Base-by-base conservation (phyloP, 1,140 invertebrate species). In the Brachionus plicatilis region DNA sequence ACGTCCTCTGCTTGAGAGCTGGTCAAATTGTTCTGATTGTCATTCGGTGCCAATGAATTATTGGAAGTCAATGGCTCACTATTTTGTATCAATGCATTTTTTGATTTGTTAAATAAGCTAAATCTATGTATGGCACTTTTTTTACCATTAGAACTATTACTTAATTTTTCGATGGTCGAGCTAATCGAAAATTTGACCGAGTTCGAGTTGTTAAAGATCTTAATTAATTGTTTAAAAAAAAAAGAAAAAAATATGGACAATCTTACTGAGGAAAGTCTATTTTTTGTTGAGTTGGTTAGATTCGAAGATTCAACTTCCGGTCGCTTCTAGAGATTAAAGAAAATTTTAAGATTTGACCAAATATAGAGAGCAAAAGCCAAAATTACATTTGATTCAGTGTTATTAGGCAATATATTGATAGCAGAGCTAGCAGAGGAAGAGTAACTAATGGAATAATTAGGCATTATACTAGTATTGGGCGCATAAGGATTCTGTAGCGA, bases 1-100 rank as follows among this genome's bases (percentile, higher is more conserved):
- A 86, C 85, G 53, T 83, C 72, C 24, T 86, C 72, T 76, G 72
- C 43, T 76, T 76, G 72, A 27, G 41, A 50, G 20, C 24, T 50
- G n/a, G 43, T 11, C 50, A 24, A 9, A 8, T 75, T 41, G 17
- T 37, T 68, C 9, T 14, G 1, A 8, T 20, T 41, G 17, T 72
- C 72, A 50, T 1, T 50, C 33, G 43, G 29, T 6, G n/a, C n/a
- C 17, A 50, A 50, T 27, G 5, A 45, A 29, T 50, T 76, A 12
- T 3, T 37, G n/a, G 72, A 76, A 29, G 43, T 11, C 7, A 27
- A 29, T 20, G 20, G 20, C 9, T 76, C 45, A 27, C 24, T 76
- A 14, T 45, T 27, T 27, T 76, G 72, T n/a, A 12, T 24, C n/a
- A 24, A 11, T 20, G 43, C 8, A 27, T 47, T 50, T 50, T 24